Evolutionary conservation across 2,888 invertebrate species (phyloP).

Genomic region (Drosophila helvetica): DNA sequence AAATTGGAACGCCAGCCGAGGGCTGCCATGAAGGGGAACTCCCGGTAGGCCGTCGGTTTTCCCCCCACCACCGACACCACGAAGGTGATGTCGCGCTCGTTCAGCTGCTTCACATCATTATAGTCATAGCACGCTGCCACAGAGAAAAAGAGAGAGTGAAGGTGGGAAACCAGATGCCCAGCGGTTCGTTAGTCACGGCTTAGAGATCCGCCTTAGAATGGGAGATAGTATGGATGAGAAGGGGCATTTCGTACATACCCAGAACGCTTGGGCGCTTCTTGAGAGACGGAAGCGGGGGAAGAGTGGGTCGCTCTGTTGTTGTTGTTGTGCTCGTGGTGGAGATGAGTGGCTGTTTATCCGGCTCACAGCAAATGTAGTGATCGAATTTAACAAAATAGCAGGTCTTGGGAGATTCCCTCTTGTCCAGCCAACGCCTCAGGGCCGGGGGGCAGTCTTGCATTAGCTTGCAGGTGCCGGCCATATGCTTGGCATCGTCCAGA

Average conservation of each 20-base stretch:
- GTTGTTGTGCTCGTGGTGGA: not conserved
- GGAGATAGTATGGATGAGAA: no score
- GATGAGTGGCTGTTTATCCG: conserved; percentile 9
- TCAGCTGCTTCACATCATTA: conserved; percentile 9
- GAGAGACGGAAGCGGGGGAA: conserved; percentile 4
- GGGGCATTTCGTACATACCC: conserved; percentile 50
- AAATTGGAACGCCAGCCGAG: conserved; percentile 68
- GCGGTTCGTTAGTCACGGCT: conserved; percentile 22
- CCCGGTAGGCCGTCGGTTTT: conserved; percentile 33
- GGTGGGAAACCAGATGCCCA: not conserved
- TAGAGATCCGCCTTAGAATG: not conserved
- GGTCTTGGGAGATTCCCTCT: conserved; percentile 68
- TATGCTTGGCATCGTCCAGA: conserved; percentile 45
- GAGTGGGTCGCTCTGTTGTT: conserved; percentile 13
- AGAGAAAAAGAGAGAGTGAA: not conserved
- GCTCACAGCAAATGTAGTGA: conserved; percentile 73
- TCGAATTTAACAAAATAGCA: conserved; percentile 79
- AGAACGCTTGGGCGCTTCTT: conserved; percentile 53
- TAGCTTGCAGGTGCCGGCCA: conserved; percentile 63
- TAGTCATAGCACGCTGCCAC: conserved; percentile 29
- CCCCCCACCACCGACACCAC: conserved; percentile 40
- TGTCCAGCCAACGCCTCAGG: conserved; percentile 61
- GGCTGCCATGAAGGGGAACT: conserved; percentile 69
- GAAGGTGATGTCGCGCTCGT: conserved; percentile 12
- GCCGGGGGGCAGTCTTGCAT: conserved; percentile 69